Evolutionary conservation across 2,888 invertebrate species (phyloP).

Genomic region (Polyploca ridens): DNA sequence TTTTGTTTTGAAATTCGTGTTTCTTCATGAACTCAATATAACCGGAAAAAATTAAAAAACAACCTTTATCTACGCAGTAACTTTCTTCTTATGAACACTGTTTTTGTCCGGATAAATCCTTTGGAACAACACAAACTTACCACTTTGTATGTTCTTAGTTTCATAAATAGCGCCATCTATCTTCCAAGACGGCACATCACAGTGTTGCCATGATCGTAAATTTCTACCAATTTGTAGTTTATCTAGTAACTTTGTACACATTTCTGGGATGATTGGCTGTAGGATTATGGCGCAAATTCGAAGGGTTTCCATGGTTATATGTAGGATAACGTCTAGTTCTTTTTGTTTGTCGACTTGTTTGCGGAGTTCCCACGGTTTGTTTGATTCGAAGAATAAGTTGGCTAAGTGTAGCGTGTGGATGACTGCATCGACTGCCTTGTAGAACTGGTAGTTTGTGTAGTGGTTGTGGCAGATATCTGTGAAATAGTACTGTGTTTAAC

Average conservation of each 20-base stretch:
- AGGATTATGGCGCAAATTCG: slow-evolving; percentile 90
- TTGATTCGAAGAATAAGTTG: slow-evolving; percentile 94
- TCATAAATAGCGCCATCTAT: slow-evolving; percentile 67
- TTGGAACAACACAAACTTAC: slow-evolving; percentile 75
- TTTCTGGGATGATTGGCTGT: slow-evolving; percentile 93
- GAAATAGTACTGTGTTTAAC: slow-evolving; percentile 19
- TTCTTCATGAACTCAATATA: slow-evolving; percentile 14
- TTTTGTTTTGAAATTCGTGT: not conserved
- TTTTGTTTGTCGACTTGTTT: slow-evolving; percentile 84
- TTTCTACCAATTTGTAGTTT: slow-evolving; percentile 82
- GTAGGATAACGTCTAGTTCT: slow-evolving; percentile 89
- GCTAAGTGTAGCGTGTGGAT: slow-evolving; percentile 90
- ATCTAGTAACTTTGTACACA: slow-evolving; percentile 88
- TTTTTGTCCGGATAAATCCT: slow-evolving; percentile 69
- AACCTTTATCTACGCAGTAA: slow-evolving; percentile 37
- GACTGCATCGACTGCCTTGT: slow-evolving; percentile 91
- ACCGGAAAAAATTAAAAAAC: slow-evolving; percentile 23
- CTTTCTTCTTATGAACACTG: slow-evolving; percentile 56
- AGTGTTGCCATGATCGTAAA: slow-evolving; percentile 65
- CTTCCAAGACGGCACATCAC: slow-evolving; percentile 70
- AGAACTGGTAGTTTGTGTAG: slow-evolving; percentile 91
- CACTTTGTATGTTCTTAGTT: slow-evolving; percentile 66
- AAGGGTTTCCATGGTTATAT: slow-evolving; percentile 93
- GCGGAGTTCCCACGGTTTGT: slow-evolving; percentile 94
- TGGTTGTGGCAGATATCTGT: slow-evolving; percentile 86